These are phyloP conservation scores for Pseudobourletiella spinata DNA, from an alignment of 1,140 invertebrate species.

Conservation along the genomic window DNA sequence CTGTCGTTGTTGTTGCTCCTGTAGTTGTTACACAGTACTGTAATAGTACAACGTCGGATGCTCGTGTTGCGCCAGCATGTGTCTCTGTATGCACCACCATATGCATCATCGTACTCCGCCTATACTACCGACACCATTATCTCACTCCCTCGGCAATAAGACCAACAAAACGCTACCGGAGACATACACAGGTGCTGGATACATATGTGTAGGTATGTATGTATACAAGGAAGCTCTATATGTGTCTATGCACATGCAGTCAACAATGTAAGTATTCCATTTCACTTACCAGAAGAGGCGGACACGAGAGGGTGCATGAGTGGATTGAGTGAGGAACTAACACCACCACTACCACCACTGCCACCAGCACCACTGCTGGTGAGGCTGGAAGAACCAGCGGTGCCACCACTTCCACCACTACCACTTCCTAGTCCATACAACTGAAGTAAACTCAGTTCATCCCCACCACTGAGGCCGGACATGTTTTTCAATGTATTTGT, in stretches of 20 bases:
- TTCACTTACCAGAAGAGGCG: slow-evolving; percentile 32
- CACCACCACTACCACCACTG: not conserved
- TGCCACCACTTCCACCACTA: not conserved
- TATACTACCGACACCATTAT: too few relatives aligned
- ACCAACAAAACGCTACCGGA: too few relatives aligned
- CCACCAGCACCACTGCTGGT: slow-evolving; percentile 30
- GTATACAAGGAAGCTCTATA: not conserved
- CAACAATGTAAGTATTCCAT: slow-evolving; percentile 19
- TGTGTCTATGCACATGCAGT: not conserved
- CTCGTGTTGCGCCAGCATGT: too few relatives aligned
- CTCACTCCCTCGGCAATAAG: too few relatives aligned
- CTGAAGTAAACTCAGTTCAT: slow-evolving; percentile 44
- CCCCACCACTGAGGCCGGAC: slow-evolving; percentile 36
- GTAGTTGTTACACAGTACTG: too few relatives aligned
- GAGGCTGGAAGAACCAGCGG: slow-evolving; percentile 35
- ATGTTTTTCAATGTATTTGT: slow-evolving; percentile 37
- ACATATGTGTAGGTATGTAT: not conserved
- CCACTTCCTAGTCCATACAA: slow-evolving; percentile 42
- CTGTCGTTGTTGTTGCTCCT: too few relatives aligned
- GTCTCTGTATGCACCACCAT: too few relatives aligned
- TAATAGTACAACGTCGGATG: too few relatives aligned
- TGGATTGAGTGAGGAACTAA: slow-evolving; percentile 35
- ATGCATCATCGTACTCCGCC: too few relatives aligned
- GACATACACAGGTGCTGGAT: too few relatives aligned
- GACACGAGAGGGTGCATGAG: slow-evolving; percentile 27